phyloP scores from a whole-genome alignment of 1,140 invertebrate genomes.

The Glossosoma conforme region DNA sequence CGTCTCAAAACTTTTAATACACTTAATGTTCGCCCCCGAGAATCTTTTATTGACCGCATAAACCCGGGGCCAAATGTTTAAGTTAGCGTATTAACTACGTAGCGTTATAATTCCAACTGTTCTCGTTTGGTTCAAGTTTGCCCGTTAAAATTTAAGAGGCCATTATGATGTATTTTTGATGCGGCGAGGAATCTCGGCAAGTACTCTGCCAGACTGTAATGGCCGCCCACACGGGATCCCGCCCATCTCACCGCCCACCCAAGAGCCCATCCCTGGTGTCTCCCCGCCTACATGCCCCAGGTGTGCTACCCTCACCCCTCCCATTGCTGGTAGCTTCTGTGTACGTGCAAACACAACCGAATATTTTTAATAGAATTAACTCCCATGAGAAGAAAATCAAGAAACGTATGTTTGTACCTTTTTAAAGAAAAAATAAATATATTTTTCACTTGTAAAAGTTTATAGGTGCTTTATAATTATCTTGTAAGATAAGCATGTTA shows the following conservation, averaged over 20 bases:
- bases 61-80: constrained; percentile 1
- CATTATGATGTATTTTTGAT: constrained; percentile 32
- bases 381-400: too few species aligned
- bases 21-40: too few species aligned
- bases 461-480: too few species aligned
- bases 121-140: not conserved
- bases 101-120: constrained; percentile 1
- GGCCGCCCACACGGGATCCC: too few species aligned
- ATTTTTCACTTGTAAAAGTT: too few species aligned
- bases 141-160: constrained; percentile 29
- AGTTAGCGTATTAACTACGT: not conserved
- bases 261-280: too few species aligned
- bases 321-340: not conserved
- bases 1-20: too few species aligned
- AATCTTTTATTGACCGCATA: not conserved
- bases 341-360: not conserved
- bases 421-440: too few species aligned
- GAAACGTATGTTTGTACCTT: too few species aligned
- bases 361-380: constrained; percentile 1
- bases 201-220: not conserved
- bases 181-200: constrained; percentile 23
- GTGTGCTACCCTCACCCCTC: not conserved
- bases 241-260: too few species aligned
- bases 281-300: too few species aligned
- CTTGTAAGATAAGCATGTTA: too few species aligned